These are phyloP conservation scores for Dromaius novaehollandiae DNA, from an alignment of 2,113 vertebrate genomes.

Conservation along the genomic window DNA sequence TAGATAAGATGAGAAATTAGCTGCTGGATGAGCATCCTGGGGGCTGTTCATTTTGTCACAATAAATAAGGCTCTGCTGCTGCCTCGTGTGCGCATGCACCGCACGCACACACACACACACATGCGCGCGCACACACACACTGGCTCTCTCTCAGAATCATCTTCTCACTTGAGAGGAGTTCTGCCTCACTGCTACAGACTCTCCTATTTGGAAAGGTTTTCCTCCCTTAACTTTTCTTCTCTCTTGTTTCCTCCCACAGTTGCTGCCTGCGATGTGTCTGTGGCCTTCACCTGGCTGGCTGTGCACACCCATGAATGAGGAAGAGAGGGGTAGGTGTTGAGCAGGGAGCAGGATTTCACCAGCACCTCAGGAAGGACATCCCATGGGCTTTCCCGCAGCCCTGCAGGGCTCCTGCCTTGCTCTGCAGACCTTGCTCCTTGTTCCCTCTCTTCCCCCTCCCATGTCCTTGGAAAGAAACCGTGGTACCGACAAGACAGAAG, in stretches of 20 bases:
- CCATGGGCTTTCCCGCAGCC: not conserved
- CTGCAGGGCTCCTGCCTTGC: too few species aligned
- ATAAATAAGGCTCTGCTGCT: slow-evolving; percentile 58
- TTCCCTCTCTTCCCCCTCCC: not conserved
- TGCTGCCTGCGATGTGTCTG: not conserved
- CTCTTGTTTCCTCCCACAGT: not conserved
- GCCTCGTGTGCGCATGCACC: not conserved
- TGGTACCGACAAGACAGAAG: not conserved
- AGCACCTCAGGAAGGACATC: not conserved
- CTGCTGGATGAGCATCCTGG: slow-evolving; percentile 72
- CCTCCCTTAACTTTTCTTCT: not conserved
- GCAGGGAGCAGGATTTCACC: not conserved
- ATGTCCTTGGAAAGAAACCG: not conserved
- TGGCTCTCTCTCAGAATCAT: not conserved
- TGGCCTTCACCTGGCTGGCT: not conserved
- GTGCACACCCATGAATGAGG: accelerated
- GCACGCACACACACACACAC: accelerated
- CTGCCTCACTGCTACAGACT: not conserved
- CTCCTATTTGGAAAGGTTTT: not conserved
- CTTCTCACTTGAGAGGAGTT: not conserved
- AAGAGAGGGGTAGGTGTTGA: not conserved
- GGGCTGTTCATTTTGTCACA: slow-evolving; percentile 77
- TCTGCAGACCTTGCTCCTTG: not conserved
- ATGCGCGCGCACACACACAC: accelerated
- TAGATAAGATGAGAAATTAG: slow-evolving; percentile 82